These are phyloP conservation scores for Ochropacha duplaris DNA, from an alignment of 2,888 invertebrate genomes.

Conservation along the genomic window DNA sequence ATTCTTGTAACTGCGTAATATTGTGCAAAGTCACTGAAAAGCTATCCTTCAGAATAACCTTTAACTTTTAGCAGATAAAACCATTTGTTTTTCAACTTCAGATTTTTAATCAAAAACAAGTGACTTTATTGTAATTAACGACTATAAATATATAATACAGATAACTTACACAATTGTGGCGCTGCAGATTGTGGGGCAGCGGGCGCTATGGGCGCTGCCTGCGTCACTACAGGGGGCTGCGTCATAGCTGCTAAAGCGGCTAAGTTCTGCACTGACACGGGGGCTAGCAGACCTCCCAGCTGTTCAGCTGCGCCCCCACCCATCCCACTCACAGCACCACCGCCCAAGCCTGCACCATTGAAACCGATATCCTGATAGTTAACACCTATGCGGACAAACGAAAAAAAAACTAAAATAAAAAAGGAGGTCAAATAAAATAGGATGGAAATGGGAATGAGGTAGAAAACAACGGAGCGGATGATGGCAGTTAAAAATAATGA, in stretches of 20 bases:
- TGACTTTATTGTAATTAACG: background rate
- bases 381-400: constrained; percentile 54
- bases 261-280: constrained; percentile 95
- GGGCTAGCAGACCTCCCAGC: constrained; percentile 91
- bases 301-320: constrained; percentile 90
- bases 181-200: constrained; percentile 62
- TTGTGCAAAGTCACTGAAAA: constrained; percentile 4
- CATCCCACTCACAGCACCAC: constrained; percentile 56
- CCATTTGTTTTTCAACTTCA: background rate
- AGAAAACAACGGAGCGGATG: background rate
- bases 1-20: background rate
- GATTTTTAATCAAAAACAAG: background rate
- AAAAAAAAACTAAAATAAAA: constrained; percentile 13
- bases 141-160: constrained; percentile 10
- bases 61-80: background rate
- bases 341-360: constrained; percentile 78
- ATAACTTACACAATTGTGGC: constrained; percentile 73
- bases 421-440: constrained; percentile 9
- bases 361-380: constrained; percentile 81
- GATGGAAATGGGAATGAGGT: constrained; percentile 2
- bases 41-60: background rate
- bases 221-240: constrained; percentile 81
- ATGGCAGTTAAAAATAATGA: background rate
- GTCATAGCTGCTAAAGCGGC: constrained; percentile 94
- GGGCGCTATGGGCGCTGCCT: constrained; percentile 73